These are phyloP conservation scores for Neotoxoptera formosana DNA, from an alignment of 1,140 invertebrate species.

Conservation along the genomic window DNA sequence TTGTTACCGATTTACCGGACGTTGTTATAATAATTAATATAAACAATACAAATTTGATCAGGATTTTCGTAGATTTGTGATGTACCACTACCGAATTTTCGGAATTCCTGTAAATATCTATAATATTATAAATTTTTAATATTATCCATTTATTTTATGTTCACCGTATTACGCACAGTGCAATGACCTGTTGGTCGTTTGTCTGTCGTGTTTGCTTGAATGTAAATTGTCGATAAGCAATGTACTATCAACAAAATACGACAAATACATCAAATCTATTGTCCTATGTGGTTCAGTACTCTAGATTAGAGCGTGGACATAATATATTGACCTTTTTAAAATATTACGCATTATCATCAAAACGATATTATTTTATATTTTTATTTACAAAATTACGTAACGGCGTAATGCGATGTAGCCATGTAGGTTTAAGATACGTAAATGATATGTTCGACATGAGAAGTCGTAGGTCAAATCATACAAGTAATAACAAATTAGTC, in stretches of 20 bases:
- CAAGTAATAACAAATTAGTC: background rate
- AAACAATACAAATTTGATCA: background rate
- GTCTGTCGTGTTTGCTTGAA: background rate
- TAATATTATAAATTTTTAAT: background rate
- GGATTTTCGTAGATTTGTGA: background rate
- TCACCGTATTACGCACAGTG: background rate
- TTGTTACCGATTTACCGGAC: background rate
- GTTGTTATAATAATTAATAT: no score
- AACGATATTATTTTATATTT: background rate
- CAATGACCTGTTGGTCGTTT: conserved; percentile 12
- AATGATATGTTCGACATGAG: background rate
- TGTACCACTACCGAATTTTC: background rate
- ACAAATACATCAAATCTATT: conserved; percentile 11
- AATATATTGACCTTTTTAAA: background rate
- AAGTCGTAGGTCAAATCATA: background rate
- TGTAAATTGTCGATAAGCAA: background rate
- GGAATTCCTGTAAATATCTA: background rate
- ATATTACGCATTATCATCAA: background rate
- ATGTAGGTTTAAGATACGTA: background rate
- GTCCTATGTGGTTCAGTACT: background rate
- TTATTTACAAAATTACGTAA: background rate
- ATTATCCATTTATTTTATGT: background rate
- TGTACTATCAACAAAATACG: background rate
- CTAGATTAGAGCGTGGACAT: background rate
- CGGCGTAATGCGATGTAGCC: background rate